phyloP scores from a whole-genome alignment of 1,140 invertebrate species.

The Lepidurus arcticus region DNA sequence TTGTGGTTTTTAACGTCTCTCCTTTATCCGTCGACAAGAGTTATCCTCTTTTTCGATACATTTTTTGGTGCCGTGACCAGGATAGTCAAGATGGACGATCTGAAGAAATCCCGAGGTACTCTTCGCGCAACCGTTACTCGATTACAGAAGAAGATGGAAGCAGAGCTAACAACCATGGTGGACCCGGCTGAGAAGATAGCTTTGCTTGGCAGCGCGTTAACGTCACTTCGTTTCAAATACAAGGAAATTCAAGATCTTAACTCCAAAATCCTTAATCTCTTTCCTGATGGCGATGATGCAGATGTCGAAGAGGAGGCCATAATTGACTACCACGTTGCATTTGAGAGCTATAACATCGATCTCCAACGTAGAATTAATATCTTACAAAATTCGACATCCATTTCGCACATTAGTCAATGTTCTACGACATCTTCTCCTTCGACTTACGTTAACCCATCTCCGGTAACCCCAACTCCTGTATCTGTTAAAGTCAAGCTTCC shows the following conservation, averaged over 20 bases:
- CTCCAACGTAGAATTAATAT: not conserved
- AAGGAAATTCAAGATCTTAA: not conserved
- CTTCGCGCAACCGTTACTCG: too few species aligned
- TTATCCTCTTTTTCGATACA: too few species aligned
- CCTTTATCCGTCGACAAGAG: too few species aligned
- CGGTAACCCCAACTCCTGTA: not conserved
- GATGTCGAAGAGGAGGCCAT: not conserved
- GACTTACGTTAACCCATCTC: not conserved
- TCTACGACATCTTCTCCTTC: not conserved
- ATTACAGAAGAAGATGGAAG: too few species aligned
- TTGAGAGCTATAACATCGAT: not conserved
- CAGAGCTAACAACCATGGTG: too few species aligned
- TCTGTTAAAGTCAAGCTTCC: conserved; percentile 10
- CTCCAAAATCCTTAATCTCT: not conserved
- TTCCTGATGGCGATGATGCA: not conserved
- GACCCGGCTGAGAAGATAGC: too few species aligned
- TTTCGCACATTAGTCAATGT: not conserved
- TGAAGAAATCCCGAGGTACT: too few species aligned
- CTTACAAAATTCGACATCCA: not conserved
- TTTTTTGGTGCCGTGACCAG: too few species aligned
- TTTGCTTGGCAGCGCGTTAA: not conserved
- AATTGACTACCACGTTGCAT: not conserved
- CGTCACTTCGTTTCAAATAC: not conserved
- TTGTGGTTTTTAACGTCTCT: too few species aligned
- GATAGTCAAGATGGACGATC: too few species aligned